These are phyloP conservation scores for Drosophila suzukii DNA, from an alignment of 1,140 invertebrate genomes.

Conservation along the genomic window DNA sequence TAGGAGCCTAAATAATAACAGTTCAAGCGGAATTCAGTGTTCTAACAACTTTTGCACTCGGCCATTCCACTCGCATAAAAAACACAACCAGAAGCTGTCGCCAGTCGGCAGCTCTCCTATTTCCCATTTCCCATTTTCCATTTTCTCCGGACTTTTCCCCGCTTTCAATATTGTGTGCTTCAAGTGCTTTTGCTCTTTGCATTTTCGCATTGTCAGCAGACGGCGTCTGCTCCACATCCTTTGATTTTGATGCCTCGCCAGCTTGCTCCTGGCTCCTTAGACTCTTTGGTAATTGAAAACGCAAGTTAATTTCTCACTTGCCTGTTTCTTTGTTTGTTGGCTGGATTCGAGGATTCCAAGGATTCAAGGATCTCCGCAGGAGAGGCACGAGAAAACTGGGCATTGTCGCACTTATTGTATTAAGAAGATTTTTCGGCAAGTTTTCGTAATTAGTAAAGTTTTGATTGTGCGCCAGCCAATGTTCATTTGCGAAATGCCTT, in stretches of 20 bases:
- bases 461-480: slow-evolving; percentile 67
- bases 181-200: slow-evolving; percentile 78
- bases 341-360: slow-evolving; percentile 3
- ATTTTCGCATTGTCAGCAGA: slow-evolving; percentile 82
- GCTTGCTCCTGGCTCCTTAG: slow-evolving; percentile 27
- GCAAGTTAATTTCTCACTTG: slow-evolving; percentile 81
- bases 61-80: slow-evolving; percentile 37
- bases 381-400: neutral
- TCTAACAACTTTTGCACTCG: slow-evolving; percentile 29
- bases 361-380: neutral
- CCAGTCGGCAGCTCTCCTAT: slow-evolving; percentile 14
- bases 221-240: slow-evolving; percentile 65
- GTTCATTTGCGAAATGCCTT: slow-evolving; percentile 57
- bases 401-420: slow-evolving; percentile 75
- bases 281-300: slow-evolving; percentile 78
- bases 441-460: slow-evolving; percentile 82
- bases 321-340: slow-evolving; percentile 42
- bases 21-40: slow-evolving; percentile 18
- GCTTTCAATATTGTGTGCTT: slow-evolving; percentile 55
- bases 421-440: slow-evolving; percentile 80
- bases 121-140: slow-evolving; percentile 15
- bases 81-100: slow-evolving; percentile 22
- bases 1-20: slow-evolving; percentile 30
- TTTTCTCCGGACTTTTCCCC: slow-evolving; percentile 7
- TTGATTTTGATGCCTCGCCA: slow-evolving; percentile 63